Conservation (phyloP, 2,113 vertebrate genomes). For the Hippoglossus stenolepis region DNA sequence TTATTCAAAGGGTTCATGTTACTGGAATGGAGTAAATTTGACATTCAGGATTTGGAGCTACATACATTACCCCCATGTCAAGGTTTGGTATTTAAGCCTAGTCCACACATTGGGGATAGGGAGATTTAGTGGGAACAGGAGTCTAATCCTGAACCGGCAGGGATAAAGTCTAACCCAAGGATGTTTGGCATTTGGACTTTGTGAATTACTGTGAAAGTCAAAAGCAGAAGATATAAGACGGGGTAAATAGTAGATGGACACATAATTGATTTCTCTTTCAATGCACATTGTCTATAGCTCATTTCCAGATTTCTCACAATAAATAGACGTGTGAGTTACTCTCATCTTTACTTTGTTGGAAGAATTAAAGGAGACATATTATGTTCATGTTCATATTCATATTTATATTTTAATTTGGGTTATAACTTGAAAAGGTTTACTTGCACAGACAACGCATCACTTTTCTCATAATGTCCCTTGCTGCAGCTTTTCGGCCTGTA, state of each 20-base stretch:
- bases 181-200: constrained; percentile 39
- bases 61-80: not conserved
- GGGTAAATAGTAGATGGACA: not conserved
- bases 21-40: constrained; percentile 14
- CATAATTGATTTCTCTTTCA: not conserved
- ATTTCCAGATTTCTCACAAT: not conserved
- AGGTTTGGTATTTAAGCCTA: constrained; percentile 44
- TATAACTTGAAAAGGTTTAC: too few relatives aligned
- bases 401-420: too few relatives aligned
- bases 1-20: constrained; percentile 9
- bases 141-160: constrained; percentile 47
- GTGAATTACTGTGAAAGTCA: constrained; percentile 14
- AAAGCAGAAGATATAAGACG: not conserved
- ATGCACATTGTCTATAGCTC: not conserved
- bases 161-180: constrained; percentile 32
- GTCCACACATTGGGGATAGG: constrained; percentile 28
- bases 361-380: not conserved
- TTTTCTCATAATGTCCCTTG: too few relatives aligned
- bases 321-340: not conserved
- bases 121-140: constrained; percentile 39
- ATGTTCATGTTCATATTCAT: too few relatives aligned
- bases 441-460: too few relatives aligned
- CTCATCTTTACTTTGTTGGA: not conserved
- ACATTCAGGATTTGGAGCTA: constrained; percentile 21
- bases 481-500: too few relatives aligned